phyloP scores from a whole-genome alignment of 2,888 invertebrate species.

The Dilophus febrilis region DNA sequence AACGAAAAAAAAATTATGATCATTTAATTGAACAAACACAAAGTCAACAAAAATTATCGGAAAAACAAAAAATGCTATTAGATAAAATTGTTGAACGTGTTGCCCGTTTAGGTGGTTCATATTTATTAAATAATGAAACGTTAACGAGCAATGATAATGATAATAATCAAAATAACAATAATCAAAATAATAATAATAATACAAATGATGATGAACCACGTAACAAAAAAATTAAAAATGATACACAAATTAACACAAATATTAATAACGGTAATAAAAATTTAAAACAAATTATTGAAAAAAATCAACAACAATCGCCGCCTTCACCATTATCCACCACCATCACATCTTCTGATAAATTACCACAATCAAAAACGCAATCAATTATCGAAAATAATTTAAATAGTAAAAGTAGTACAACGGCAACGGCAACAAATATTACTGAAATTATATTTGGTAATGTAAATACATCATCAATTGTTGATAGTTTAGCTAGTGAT shows the following conservation, averaged over 20 bases:
- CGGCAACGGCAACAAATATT: neutral
- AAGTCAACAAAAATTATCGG: slow-evolving; percentile 23
- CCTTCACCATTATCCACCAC: neutral
- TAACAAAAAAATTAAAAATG: neutral
- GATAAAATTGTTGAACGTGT: slow-evolving; percentile 29
- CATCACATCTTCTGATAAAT: too few relatives aligned
- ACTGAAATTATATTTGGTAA: slow-evolving; percentile 4
- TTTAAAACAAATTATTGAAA: neutral
- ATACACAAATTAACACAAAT: neutral
- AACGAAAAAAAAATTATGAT: too few relatives aligned
- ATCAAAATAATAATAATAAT: neutral
- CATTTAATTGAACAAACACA: slow-evolving; percentile 10
- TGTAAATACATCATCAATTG: slow-evolving; percentile 27
- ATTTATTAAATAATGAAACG: too few relatives aligned
- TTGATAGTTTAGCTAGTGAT: slow-evolving; percentile 24
- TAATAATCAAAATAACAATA: neutral
- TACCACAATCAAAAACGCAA: too few relatives aligned
- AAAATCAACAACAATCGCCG: neutral
- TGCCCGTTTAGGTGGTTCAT: slow-evolving; percentile 16
- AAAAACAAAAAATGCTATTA: slow-evolving; percentile 28
- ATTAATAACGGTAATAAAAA: slow-evolving; percentile 1
- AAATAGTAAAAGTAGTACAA: neutral
- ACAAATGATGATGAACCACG: slow-evolving; percentile 1
- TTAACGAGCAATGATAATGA: neutral
- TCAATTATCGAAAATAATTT: neutral